Base-by-base conservation (phyloP, 2,888 invertebrate species). In the Aporophyla lueneburgensis region DNA sequence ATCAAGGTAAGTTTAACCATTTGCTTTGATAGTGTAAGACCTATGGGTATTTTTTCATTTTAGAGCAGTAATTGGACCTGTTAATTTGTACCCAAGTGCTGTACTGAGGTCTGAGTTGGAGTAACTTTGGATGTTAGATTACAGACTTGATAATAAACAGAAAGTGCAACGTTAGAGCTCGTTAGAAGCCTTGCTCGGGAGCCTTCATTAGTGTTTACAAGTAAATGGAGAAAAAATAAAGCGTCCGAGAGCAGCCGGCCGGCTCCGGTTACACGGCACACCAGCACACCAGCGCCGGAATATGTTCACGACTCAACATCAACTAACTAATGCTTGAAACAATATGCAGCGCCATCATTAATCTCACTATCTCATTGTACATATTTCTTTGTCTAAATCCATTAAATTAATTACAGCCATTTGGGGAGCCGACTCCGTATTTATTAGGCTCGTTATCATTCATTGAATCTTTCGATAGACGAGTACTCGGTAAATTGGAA, bases 311-410 rank as follows among this genome's bases (percentile, higher is more conserved):
- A 74, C 56, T 76, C 62, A 51, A 69, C 81, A 76, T 53, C 71
- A 70, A 87, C 85, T 82, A 82, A 86, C 91, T 93, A 94, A 93
- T 93, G 93, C 92, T 92, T 93, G 92, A 93, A 95, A 94, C 94
- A 94, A 93, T 93, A 90, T 90, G 88, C 89, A 90, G 89, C 85
- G 88, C 90, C 89, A 87, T 91, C 92, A 95, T 96, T 94, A 95
- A 95, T 96, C 95, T 94, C 92, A 95, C 96, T 96, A 96, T 96
- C 95, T 96, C 94, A 92, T 92, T 94, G 94, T 94, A 96, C 95
- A 96, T 95, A 96, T 95, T 96, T 96, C 96, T 96, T 96, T 96
- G 96, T 96, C 95, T 95, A 95, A 96, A 96, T 96, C 95, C 96
- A 96, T 96, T 96, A 96, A 96, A 96, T 96, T 96, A 96, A 96